Conservation (phyloP, 2,888 invertebrate genomes). For the Gasteruption jaculator region DNA sequence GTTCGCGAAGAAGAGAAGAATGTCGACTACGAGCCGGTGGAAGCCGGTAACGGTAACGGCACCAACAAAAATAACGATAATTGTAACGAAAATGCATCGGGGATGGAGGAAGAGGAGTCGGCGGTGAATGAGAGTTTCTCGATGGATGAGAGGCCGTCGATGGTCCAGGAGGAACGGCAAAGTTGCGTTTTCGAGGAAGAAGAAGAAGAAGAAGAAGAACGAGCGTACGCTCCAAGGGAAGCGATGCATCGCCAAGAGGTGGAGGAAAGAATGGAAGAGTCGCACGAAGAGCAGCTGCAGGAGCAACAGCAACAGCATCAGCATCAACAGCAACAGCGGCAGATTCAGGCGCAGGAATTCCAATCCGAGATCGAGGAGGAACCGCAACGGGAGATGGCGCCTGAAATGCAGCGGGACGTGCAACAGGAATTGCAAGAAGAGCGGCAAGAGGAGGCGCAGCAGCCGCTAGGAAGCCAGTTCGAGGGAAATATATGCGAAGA, state of each 20-base stretch:
- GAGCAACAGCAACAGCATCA: background rate
- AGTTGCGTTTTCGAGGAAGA: too few species aligned
- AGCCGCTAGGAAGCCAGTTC: constrained; percentile 2
- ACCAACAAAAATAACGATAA: too few species aligned
- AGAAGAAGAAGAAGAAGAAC: background rate
- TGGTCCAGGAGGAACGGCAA: constrained; percentile 21
- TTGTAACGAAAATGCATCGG: background rate
- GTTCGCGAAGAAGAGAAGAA: background rate
- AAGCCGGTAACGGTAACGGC: background rate
- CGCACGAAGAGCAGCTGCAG: background rate
- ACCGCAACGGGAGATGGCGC: background rate
- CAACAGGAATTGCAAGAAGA: too few species aligned
- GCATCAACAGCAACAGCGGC: background rate
- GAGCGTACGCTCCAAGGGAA: background rate
- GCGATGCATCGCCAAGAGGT: constrained; percentile 7
- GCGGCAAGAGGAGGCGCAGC: too few species aligned
- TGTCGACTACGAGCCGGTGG: background rate
- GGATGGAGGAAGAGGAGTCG: constrained; percentile 3
- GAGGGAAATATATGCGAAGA: constrained; percentile 14
- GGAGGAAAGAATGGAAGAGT: background rate
- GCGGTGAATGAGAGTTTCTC: constrained; percentile 7
- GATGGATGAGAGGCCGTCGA: constrained; percentile 11
- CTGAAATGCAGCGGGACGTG: too few species aligned
- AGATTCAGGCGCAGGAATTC: background rate
- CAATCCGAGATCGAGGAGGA: background rate